Conservation (phyloP, 2,113 vertebrate genomes). For the Hemichromis elongatus region DNA sequence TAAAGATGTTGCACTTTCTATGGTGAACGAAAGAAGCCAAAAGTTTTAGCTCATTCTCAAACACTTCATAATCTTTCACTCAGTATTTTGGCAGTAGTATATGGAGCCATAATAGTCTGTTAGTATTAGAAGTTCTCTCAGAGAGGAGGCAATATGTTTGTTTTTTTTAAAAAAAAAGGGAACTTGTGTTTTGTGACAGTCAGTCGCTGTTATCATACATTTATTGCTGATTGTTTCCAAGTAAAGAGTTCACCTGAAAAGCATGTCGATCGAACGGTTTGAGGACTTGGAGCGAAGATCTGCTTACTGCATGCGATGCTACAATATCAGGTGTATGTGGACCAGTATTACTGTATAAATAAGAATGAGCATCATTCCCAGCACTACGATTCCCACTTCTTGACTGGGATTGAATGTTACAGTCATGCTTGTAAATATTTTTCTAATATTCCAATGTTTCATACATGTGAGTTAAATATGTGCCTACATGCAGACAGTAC, state of each 20-base stretch:
- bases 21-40: background rate
- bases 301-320: slow-evolving; percentile 20
- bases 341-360: slow-evolving; percentile 1
- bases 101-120: slow-evolving; percentile 25
- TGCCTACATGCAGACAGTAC: slow-evolving; percentile 27
- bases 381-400: slow-evolving; percentile 11
- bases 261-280: slow-evolving; percentile 1
- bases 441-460: slow-evolving; percentile 14
- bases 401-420: slow-evolving; percentile 28
- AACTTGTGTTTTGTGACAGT: slow-evolving; percentile 10
- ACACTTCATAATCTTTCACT: background rate
- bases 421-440: slow-evolving; percentile 52
- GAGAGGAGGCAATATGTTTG: background rate
- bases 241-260: background rate
- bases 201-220: background rate
- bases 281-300: background rate
- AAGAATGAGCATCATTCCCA: background rate
- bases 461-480: slow-evolving; percentile 5
- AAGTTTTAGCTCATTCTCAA: background rate
- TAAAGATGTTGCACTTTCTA: slow-evolving; percentile 20
- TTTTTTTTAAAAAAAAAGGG: background rate
- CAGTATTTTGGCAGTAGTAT: background rate
- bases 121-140: slow-evolving; percentile 2
- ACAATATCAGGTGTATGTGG: background rate
- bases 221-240: background rate